These are phyloP conservation scores for Tenebrio molitor DNA, from an alignment of 1,140 invertebrate species.

Conservation along the genomic window DNA sequence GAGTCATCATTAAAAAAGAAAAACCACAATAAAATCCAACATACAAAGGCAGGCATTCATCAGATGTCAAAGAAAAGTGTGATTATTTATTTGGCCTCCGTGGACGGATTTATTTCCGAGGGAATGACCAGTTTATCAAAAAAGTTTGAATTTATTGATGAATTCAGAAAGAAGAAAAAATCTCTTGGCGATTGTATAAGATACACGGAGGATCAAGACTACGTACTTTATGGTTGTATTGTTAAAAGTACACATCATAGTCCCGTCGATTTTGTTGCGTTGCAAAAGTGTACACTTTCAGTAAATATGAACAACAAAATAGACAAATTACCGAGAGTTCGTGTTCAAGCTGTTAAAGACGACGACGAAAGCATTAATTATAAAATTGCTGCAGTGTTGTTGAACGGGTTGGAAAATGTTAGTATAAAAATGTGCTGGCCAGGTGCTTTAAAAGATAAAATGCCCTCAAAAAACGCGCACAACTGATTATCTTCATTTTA, in stretches of 20 bases:
- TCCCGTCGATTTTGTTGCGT: conserved; percentile 47
- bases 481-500: no score
- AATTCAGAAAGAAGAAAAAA: neutral
- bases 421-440: conserved; percentile 17
- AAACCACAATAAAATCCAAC: neutral
- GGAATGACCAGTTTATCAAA: neutral
- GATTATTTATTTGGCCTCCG: conserved; percentile 6
- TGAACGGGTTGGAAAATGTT: conserved; percentile 1
- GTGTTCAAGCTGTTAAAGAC: neutral
- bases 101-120: neutral
- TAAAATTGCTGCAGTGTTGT: conserved; percentile 1
- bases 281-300: conserved; percentile 49
- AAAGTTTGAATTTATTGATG: neutral
- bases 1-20: conserved; percentile 65
- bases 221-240: conserved; percentile 3
- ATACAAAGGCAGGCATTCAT: neutral
- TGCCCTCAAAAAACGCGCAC: neutral
- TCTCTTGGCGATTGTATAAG: neutral
- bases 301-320: conserved; percentile 49
- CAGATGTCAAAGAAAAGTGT: conserved; percentile 4
- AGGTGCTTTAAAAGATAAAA: neutral
- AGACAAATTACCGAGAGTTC: neutral
- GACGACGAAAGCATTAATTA: neutral
- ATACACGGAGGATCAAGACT: neutral
- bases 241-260: neutral